Evolutionary conservation across 1,140 invertebrate genomes (phyloP).

Genomic region (Leptinotarsa texana): DNA sequence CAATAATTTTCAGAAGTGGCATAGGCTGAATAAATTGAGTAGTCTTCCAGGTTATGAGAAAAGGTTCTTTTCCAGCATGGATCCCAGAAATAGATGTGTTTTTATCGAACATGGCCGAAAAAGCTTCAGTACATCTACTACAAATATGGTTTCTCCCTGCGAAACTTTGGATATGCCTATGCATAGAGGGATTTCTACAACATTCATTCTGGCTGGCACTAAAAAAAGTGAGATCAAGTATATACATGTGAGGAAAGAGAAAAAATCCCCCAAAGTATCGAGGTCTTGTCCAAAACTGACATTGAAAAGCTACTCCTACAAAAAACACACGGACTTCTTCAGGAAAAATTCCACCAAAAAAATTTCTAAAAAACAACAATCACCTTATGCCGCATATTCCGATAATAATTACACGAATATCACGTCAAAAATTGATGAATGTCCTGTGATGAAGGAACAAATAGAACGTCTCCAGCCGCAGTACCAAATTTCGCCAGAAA

Average conservation of each 20-base stretch:
- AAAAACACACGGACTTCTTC: not conserved
- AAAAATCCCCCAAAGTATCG: not conserved
- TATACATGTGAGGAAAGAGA: not conserved
- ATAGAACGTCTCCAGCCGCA: conserved; percentile 26
- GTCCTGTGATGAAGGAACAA: not conserved
- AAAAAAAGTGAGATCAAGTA: not conserved
- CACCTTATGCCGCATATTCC: conserved; percentile 28
- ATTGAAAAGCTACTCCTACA: not conserved
- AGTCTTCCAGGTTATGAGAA: not conserved
- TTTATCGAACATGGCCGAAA: not conserved
- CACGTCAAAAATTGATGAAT: conserved; percentile 11
- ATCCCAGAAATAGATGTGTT: not conserved
- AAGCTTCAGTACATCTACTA: conserved; percentile 9
- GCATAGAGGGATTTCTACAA: conserved; percentile 2
- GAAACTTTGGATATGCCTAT: not conserved
- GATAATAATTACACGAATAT: conserved; percentile 24
- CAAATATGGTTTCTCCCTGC: not conserved
- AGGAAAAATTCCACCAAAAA: not conserved
- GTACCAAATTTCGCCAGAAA: conserved; percentile 17
- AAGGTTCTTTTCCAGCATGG: not conserved
- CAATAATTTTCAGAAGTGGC: conserved; percentile 26
- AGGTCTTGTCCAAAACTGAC: conserved; percentile 20
- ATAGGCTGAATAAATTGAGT: conserved; percentile 21
- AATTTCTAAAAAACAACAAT: conserved; percentile 14
- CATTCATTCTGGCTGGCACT: not conserved